These are phyloP conservation scores for Drosophila orosa DNA, from an alignment of 1,140 invertebrate genomes.

Conservation along the genomic window DNA sequence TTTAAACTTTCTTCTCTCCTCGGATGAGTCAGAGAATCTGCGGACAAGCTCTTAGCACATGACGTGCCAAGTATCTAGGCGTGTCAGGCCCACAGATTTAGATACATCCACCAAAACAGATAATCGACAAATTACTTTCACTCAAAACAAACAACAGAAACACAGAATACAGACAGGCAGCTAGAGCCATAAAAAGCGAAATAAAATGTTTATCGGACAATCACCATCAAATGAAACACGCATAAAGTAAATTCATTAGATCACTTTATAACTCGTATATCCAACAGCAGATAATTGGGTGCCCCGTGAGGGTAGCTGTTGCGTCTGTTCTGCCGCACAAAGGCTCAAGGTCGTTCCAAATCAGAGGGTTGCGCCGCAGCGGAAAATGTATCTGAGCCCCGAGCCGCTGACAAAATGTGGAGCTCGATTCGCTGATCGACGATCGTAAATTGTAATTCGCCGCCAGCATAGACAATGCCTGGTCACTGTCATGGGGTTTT, in stretches of 20 bases:
- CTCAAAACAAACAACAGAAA: slow-evolving; percentile 50
- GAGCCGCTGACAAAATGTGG: slow-evolving; percentile 56
- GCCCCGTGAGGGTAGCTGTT: slow-evolving; percentile 1
- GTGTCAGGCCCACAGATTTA: slow-evolving; percentile 36
- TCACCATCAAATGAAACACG: slow-evolving; percentile 49
- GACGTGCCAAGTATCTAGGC: slow-evolving; percentile 45
- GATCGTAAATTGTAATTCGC: slow-evolving; percentile 48
- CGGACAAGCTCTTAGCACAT: slow-evolving; percentile 48
- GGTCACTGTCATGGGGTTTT: slow-evolving; percentile 53
- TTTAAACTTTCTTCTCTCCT: slow-evolving; percentile 62
- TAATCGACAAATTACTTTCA: slow-evolving; percentile 75
- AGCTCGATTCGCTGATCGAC: slow-evolving; percentile 43
- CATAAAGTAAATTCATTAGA: slow-evolving; percentile 66
- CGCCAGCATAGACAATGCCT: slow-evolving; percentile 50
- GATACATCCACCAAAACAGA: slow-evolving; percentile 17
- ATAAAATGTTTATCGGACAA: slow-evolving; percentile 68
- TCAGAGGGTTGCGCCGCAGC: slow-evolving; percentile 48
- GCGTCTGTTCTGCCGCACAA: slow-evolving; percentile 15
- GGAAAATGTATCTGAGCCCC: slow-evolving; percentile 11
- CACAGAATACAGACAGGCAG: slow-evolving; percentile 18
- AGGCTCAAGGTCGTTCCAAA: slow-evolving; percentile 73
- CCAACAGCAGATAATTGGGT: slow-evolving; percentile 57
- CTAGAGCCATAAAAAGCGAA: slow-evolving; percentile 50
- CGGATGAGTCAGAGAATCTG: slow-evolving; percentile 58
- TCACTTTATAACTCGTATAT: slow-evolving; percentile 52